phyloP scores from a whole-genome alignment of 2,113 vertebrate genomes.

The Poicephalus gulielmi region DNA sequence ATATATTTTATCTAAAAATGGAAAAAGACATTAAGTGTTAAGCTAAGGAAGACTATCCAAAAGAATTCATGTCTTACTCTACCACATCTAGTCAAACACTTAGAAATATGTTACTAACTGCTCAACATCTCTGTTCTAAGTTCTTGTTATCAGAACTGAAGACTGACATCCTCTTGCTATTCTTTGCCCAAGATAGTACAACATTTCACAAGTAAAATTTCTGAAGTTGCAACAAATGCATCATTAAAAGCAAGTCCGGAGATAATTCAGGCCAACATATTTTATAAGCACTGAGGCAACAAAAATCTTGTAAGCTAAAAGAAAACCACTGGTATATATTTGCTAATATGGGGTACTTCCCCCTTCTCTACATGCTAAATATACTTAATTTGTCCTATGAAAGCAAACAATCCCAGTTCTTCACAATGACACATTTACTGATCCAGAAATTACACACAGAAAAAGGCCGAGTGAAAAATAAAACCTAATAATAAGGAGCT shows the following conservation, averaged over 20 bases:
- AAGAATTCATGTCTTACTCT: background rate
- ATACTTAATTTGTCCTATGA: background rate
- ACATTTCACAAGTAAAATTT: background rate
- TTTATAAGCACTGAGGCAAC: background rate
- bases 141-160: background rate
- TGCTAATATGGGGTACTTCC: background rate
- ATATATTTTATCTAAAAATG: background rate
- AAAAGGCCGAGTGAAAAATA: background rate
- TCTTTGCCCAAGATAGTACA: background rate
- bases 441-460: background rate
- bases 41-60: background rate
- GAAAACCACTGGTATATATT: background rate
- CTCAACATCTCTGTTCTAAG: background rate
- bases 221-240: background rate
- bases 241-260: background rate
- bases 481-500: background rate
- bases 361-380: background rate
- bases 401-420: background rate
- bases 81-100: background rate
- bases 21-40: background rate
- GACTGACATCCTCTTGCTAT: background rate
- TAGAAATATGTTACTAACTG: background rate
- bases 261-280: background rate
- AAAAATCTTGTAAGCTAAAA: background rate
- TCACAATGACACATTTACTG: background rate